A percentile compares a stretch with the other conserved stretches of the same genome.
Evolutionary conservation across 2,888 invertebrate species (phyloP).

Genomic region (Dorcus hopei): DNA sequence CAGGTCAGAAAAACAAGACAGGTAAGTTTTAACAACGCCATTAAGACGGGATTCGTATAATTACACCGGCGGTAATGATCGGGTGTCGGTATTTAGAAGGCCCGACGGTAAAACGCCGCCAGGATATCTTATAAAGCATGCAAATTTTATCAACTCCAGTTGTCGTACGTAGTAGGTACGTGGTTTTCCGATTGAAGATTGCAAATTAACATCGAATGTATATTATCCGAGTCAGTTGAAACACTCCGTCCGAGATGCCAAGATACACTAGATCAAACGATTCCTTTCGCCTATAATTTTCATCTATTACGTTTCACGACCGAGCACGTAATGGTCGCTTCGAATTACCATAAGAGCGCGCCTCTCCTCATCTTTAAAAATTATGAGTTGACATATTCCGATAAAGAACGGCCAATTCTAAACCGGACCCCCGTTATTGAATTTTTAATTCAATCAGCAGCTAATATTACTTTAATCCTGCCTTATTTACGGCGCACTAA

Average conservation of each 20-base stretch:
- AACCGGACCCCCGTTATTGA: constrained; percentile 21
- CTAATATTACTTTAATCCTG: constrained; percentile 24
- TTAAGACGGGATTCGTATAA: constrained; percentile 22
- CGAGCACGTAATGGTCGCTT: background rate
- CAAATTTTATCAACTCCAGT: constrained; percentile 9
- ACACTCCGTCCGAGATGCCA: background rate
- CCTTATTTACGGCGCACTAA: constrained; percentile 24
- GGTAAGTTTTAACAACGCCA: constrained; percentile 16
- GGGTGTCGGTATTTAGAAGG: constrained; percentile 17
- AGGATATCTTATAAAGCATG: constrained; percentile 19
- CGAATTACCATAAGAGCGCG: too few relatives aligned
- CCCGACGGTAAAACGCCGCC: constrained; percentile 19
- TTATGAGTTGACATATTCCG: too few relatives aligned
- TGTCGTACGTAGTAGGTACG: too few relatives aligned
- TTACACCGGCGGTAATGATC: constrained; percentile 16
- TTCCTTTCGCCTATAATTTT: background rate
- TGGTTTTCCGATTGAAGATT: too few relatives aligned
- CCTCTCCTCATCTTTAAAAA: too few relatives aligned
- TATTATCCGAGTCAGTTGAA: too few relatives aligned
- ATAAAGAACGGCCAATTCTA: background rate
- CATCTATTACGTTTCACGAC: background rate
- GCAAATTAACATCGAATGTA: too few relatives aligned
- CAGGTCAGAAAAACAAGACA: too few relatives aligned
- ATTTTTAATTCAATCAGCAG: constrained; percentile 27
- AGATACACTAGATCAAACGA: background rate